phyloP scores from a whole-genome alignment of 2,113 vertebrate genomes.

The Limnothrissa miodon region DNA sequence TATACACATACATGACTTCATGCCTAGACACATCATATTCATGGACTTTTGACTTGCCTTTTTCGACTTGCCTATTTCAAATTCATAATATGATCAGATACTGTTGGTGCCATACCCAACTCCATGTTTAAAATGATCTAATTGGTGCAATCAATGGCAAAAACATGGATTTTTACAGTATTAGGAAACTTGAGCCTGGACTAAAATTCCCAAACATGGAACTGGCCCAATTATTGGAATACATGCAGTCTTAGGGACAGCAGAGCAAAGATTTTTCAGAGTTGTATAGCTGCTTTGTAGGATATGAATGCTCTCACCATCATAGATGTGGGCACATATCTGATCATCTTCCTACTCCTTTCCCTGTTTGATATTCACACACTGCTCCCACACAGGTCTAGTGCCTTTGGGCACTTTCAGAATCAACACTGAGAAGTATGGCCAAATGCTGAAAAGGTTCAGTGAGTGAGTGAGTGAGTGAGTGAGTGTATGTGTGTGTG shows the following conservation, averaged over 20 bases:
- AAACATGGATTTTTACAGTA: too few relatives aligned
- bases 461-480: neutral
- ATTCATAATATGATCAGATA: too few relatives aligned
- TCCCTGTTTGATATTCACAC: conserved; percentile 11
- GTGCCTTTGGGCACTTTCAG: neutral
- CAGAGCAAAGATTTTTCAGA: neutral
- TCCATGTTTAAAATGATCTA: too few relatives aligned
- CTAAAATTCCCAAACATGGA: too few relatives aligned
- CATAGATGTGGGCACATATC: conserved; percentile 3
- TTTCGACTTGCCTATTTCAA: too few relatives aligned
- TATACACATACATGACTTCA: too few relatives aligned
- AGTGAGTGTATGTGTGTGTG: too few relatives aligned
- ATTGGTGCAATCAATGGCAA: too few relatives aligned
- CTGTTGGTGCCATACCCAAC: too few relatives aligned
- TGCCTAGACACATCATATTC: too few relatives aligned
- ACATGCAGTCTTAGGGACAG: neutral
- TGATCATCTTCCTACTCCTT: neutral
- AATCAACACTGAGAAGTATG: neutral
- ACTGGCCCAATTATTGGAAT: neutral
- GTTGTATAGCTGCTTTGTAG: neutral
- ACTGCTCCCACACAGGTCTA: conserved; percentile 1
- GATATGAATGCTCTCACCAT: neutral
- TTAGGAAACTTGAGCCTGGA: too few relatives aligned
- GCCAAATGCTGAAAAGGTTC: neutral
- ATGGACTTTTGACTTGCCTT: too few relatives aligned